Evolutionary conservation across 1,140 invertebrate species (phyloP), one percentile per base, ranked within the genome.

Genomic region (Cotesia glomerata): DNA sequence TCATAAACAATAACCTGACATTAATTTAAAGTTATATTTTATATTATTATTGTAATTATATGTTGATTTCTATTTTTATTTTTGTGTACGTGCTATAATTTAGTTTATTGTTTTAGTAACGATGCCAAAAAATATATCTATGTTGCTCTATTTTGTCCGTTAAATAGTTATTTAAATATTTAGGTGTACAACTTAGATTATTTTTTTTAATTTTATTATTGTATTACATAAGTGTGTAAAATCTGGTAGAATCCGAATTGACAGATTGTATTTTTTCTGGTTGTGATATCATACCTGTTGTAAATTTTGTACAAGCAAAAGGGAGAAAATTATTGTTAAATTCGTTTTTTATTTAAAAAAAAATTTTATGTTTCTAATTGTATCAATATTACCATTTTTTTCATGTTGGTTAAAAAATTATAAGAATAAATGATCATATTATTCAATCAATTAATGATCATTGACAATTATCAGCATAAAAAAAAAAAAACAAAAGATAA

Each of bases 271-370:
- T 63, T 32, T 63, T 39, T 32, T 32, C n/a, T 62, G 69, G 69
- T 70, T 70, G 69, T 70, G 69, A 70, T 62, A 52, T 70, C 59
- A 62, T 62, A 59, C 58, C 35, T 39, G n/a, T 49, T 63, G 69
- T 49, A 70, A 70, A 61, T 62, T 39, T 63, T 61, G 0, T 65
- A 69, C 32, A 5, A 69, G 16, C 16, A 36, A 58, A 49, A 69
- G 16, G 16, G 14, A 58, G 32, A 68, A 36, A 14, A 39, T 49
- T 13, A 3, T 36, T 35, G 26, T 51, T 35, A 26, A 45, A 52
- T 5, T 59, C 11, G 45, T n/a, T 69, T n/a, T 69, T 14, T 59
- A 32, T 45, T 35, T 59, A 49, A 26, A 70, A 36, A 26, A 35
- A 63, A 35, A 8, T 11, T 36, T 13, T 36, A 4, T 35, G 35